These are phyloP conservation scores for Nomia melanderi DNA, from an alignment of 1,140 invertebrate genomes.

Conservation along the genomic window DNA sequence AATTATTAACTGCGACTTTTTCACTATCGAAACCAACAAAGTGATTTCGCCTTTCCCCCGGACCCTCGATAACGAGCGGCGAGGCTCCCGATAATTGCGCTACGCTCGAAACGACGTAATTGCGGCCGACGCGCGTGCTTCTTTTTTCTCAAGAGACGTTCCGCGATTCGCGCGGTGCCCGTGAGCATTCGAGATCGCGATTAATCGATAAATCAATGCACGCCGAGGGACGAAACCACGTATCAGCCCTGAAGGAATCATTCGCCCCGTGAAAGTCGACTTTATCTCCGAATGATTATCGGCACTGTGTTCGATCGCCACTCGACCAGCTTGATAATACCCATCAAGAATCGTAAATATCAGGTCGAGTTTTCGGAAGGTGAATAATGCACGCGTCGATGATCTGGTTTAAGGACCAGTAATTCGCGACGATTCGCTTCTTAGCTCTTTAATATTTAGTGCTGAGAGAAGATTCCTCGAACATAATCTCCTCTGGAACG, in stretches of 20 bases:
- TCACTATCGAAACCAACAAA: conserved; percentile 40
- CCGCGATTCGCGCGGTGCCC: not conserved
- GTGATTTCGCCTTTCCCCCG: conserved; percentile 36
- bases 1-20: conserved; percentile 54
- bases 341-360: conserved; percentile 14
- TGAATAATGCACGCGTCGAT: not conserved
- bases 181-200: not conserved
- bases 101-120: conserved; percentile 30
- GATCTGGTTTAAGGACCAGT: not conserved
- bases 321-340: conserved; percentile 21
- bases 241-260: conserved; percentile 56
- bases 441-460: no score
- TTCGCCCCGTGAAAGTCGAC: conserved; percentile 7
- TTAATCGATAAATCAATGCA: conserved; percentile 60
- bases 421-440: not conserved
- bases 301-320: not conserved
- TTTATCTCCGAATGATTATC: conserved; percentile 43
- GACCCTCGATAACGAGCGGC: conserved; percentile 42
- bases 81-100: conserved; percentile 52
- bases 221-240: conserved; percentile 37
- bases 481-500: no score
- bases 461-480: no score
- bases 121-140: not conserved
- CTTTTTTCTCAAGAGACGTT: not conserved
- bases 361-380: not conserved